A percentile compares a stretch with the other conserved stretches of the same genome.
These are phyloP conservation scores for Botrylloides violaceus DNA, from an alignment of 23 tunicate species.

Conservation along the genomic window DNA sequence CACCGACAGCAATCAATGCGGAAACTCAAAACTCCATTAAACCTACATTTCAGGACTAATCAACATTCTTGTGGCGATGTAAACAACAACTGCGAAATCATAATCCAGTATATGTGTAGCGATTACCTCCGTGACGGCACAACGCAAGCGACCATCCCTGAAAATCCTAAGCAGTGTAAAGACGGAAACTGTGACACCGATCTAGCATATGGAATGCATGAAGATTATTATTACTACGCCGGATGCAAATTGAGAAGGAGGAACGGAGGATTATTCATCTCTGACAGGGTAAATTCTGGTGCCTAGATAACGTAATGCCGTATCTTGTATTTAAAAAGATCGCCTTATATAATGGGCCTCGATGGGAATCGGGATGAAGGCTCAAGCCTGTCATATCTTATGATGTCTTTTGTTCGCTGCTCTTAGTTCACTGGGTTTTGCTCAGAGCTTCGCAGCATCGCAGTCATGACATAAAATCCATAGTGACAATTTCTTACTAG, in stretches of 20 bases:
- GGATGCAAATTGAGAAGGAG: constrained; percentile 20
- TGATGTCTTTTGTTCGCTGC: no score
- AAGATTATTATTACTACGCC: constrained; percentile 20
- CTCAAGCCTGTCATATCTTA: no score
- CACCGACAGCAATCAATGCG: no score
- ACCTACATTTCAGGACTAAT: constrained; percentile 27
- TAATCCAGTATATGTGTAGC: constrained; percentile 24
- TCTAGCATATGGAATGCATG: constrained; percentile 29
- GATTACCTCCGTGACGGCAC: constrained; percentile 21
- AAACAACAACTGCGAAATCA: constrained; percentile 19
- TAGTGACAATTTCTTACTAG: no score
- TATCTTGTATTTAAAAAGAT: no score
- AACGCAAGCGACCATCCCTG: constrained; percentile 16
- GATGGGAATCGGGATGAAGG: no score
- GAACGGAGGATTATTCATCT: constrained; percentile 26
- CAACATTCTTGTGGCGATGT: constrained; percentile 26
- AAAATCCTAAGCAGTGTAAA: constrained; percentile 11
- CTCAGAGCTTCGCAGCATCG: no score
- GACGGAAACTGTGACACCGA: constrained; percentile 17
- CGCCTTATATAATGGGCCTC: no score
- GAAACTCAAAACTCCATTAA: no score
- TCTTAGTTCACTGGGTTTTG: no score
- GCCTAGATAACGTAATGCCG: neutral
- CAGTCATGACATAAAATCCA: no score
- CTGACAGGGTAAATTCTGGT: constrained; percentile 6